Base-by-base conservation (phyloP, 2,888 invertebrate genomes). In the Dioctria rufipes region DNA sequence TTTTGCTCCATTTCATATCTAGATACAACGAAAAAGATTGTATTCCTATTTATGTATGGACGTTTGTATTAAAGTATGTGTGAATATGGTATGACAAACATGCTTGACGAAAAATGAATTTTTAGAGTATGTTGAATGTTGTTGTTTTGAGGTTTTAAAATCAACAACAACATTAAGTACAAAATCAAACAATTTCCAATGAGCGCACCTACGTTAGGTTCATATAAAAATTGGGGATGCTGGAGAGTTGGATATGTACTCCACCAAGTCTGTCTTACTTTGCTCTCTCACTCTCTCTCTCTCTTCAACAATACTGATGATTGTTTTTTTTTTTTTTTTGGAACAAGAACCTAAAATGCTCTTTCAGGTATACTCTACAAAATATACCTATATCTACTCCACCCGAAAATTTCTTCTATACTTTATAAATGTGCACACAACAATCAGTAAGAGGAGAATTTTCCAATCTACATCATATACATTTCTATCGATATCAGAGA, bases 401-500 rank as follows among this genome's bases (percentile, higher is more conserved):
- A 25, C 25, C 25, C 25, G 25, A 25, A 25, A 25, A 25, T 25
- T 25, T 25, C 25, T 25, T 25, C 25, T 25, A 25, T 25, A 25
- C 25, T 25, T 25, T 25, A 25, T 25, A 25, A 25, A 25, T 25
- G 25, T 25, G 25, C 25, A 25, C 25, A 25, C 25, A 25, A 25
- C 25, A 25, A 25, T 25, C 25, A 25, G 0, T 3, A 11, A n/a
- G 3, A n/a, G 9, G 54, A 54, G 4, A 4, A 11, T 54, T 11
- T 54, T 4, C 9, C 54, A 46, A 8, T 8, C 46, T 46, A 46
- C 5, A 46, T n/a, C 54, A n/a, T 54, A 4, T 54, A 1, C 1
- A 54, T 11, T 61, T 61, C 61, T 25, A 13, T 61, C 77, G 80
- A 75, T 39, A 8, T 9, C 66, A 75, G 80, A 65, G 78, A 42